Evolutionary conservation across 2,113 vertebrate species (phyloP).

Genomic region (Gila orcuttii): DNA sequence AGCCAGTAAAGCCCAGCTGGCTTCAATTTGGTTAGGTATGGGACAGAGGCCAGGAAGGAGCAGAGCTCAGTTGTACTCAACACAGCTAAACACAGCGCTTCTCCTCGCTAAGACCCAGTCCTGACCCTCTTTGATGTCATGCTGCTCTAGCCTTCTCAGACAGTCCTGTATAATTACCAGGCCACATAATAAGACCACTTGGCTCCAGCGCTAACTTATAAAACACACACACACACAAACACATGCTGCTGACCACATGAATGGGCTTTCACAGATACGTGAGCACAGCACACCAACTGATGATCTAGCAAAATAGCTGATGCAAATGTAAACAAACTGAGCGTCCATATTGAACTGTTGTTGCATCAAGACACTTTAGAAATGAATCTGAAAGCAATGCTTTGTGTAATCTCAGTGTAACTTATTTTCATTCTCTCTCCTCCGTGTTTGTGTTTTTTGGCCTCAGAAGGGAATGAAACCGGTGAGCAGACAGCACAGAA

Average conservation of each 20-base stretch:
- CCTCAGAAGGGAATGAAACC: constrained; percentile 65
- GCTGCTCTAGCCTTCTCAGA: constrained; percentile 56
- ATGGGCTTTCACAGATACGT: constrained; percentile 45
- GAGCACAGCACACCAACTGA: constrained; percentile 46
- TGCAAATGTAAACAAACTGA: constrained; percentile 14
- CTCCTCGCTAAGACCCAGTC: constrained; percentile 68
- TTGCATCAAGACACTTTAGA: not conserved
- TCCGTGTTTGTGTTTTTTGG: constrained; percentile 54
- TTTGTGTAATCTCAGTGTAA: not conserved
- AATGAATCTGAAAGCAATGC: not conserved
- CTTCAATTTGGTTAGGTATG: constrained; percentile 80
- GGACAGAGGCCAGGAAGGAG: constrained; percentile 49
- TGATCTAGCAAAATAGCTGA: constrained; percentile 41
- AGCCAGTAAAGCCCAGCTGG: constrained; percentile 76
- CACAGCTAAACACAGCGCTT: constrained; percentile 20
- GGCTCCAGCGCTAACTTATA: constrained; percentile 66
- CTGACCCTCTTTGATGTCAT: constrained; percentile 73
- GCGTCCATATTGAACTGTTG: not conserved
- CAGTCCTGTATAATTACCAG: constrained; percentile 65
- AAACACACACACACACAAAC: constrained; percentile 60
- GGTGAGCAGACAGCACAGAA: constrained; percentile 69
- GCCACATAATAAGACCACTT: constrained; percentile 69
- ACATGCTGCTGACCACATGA: constrained; percentile 54
- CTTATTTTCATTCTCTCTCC: constrained; percentile 1
- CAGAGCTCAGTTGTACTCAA: constrained; percentile 26